Conservation (phyloP, 2,113 vertebrate species). For the Jaculus jaculus region DNA sequence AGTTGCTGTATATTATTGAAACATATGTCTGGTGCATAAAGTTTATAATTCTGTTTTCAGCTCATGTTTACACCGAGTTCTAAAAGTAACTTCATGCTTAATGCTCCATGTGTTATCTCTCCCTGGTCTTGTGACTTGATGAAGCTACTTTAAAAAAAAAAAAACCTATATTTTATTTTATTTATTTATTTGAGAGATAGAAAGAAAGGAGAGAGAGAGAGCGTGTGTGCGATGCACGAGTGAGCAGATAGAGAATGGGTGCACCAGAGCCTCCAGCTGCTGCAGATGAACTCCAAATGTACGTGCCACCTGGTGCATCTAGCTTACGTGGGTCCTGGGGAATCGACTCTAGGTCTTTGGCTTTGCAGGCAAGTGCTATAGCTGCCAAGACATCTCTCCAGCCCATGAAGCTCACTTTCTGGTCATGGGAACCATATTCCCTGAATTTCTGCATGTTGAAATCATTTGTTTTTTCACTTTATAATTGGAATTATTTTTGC, state of each 20-base stretch:
- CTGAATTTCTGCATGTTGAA: not conserved
- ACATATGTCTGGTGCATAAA: not conserved
- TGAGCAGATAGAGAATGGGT: no score
- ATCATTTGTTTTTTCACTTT: not conserved
- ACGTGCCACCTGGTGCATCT: no score
- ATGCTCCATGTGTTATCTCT: not conserved
- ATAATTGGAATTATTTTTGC: not conserved
- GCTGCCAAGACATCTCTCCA: no score
- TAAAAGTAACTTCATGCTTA: not conserved
- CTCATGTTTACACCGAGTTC: not conserved
- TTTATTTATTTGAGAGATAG: no score
- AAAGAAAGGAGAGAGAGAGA: no score
- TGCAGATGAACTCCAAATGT: no score
- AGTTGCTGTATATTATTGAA: not conserved
- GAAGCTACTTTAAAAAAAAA: not conserved
- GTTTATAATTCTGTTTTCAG: not conserved
- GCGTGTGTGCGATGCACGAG: no score
- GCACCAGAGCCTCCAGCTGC: no score
- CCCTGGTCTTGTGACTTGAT: not conserved
- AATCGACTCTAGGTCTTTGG: no score
- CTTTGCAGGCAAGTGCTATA: no score
- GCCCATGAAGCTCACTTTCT: not conserved
- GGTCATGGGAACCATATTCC: not conserved
- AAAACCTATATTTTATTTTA: no score
- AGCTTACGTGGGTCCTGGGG: no score